Evolutionary conservation across 2,113 vertebrate genomes (phyloP), one percentile per base, ranked within the genome.

Genomic region (Synchiropus splendidus): DNA sequence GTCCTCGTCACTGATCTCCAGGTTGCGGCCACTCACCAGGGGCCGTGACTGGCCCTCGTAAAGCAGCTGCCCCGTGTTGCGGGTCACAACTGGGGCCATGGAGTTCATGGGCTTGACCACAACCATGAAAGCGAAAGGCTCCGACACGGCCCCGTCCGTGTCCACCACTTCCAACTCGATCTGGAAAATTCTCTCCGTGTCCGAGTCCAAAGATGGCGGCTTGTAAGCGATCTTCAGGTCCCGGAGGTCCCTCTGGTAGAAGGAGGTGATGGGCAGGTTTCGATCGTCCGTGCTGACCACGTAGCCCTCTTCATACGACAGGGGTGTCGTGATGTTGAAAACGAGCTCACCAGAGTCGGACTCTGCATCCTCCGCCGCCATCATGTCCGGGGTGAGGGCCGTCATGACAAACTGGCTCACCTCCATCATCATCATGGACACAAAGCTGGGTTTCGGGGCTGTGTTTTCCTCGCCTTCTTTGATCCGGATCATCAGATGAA

Each of bases 341-440:
- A 97, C 72, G 13, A 98, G 64, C 42, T 90, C 57, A 8, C 88
- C 89, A 0, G 89, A 69, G 4, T 86, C 53, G 0, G 91, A 88
- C 67, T 98, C 92, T 0, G 83, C 62, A 45, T 98, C 94, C 39
- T 96, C 93, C 0, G 94, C 92, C 0, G 90, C 87, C 4, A 97
- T 75, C 92, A 96, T 92, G 46, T 97, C 93, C 0, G 89, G 85
- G 0, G 90, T 97, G 42, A 98, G 80, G 2, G 92, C 94, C 0
- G 91, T 94, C 80, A 98, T 87, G 2, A 95, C 92, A 51, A 97
- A 98, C 74, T 98, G 94, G 57, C 90, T 89, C 36, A 97, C 89
- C 59, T 98, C 93, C 92, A 95, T 88, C 93, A 94, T 94, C 60
- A 98, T 91, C 92, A 92, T 96, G 10, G 92, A 88, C 62, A 91